Evolutionary conservation across 2,113 vertebrate genomes (phyloP), one percentile per base, ranked within the genome.

Genomic region (Mastomys natalensis): DNA sequence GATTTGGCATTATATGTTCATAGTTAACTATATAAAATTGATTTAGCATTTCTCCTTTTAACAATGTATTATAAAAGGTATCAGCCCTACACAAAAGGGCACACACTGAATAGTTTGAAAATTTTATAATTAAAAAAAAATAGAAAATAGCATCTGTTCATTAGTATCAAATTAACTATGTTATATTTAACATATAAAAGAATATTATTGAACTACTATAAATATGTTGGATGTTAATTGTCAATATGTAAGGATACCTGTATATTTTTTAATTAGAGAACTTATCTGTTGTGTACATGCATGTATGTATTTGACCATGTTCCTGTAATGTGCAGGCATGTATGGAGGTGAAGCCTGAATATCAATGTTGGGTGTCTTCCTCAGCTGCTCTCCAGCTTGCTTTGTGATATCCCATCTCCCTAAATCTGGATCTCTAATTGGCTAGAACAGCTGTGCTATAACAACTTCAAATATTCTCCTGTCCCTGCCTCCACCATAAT

Each of bases 21-120:
- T 43, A 64, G 90, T 81, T 81, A 94, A 88, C 92, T 96, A 51
- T 11, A 78, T 73, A 86, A 66, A 55, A 68, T 64, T 93, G 43
- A 58, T 73, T 51, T 0, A 72, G 2, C 0, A 64, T 74, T 88
- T 55, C 34, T 88, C 43, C 66, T 58, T 93, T 77, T 72, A 92
- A 81, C 26, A 95, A 86, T 93, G 81, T 88, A 51, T 93, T 31
- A 58, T 82, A 60, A 92, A 78, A 12, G 2, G 26, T 77, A 95
- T 40, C 3, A 58, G 8, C 53, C 6, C 73, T 60, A 93, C 0
- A 73, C 3, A 51, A 91, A 84, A 51, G 43, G 21, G 7, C 3
- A 81, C 31, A 45, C 2, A 66, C 6, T 92, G 1, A 16, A 92
- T 58, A 22, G 37, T 37, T 40, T 96, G 29, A 55, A 40, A 91